Evolutionary conservation across 1,140 invertebrate genomes (phyloP), one percentile per base, ranked within the genome.

Genomic region (Drosophila dunni): DNA sequence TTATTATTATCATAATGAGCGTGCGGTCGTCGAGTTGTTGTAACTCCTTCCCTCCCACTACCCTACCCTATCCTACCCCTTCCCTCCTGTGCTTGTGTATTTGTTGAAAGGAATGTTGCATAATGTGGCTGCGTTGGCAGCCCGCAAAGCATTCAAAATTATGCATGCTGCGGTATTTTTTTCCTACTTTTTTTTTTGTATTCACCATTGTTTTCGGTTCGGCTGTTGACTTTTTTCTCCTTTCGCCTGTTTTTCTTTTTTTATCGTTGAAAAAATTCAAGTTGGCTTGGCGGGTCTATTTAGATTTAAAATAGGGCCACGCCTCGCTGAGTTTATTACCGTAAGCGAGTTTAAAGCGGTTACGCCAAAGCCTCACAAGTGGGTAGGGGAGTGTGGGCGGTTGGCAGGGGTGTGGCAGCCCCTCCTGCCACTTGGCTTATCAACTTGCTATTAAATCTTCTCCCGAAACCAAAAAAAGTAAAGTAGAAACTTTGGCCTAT

Each of bases 1-100:
- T 79, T 83, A 80, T 88, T 88, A 88, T 88, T 88, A 88, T 89
- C 83, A 89, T 88, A 88, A 88, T 88, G 83, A 83, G 77, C 63
- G 66, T 66, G 75, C 53, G 75, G 78, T 75, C 67, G 61, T 75
- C 67, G 61, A 57, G 67, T 70, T 51, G 40, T 10, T 48, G 56
- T 42, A 42, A 42, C 38, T 42, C 7, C 20, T 15, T 15, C 11
- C 29, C 20, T 11, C 20, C 44, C 13, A 8, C 29, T 54, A 13
- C 40, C 29, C 20, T 45, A 9, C 36, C 5, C 11, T 40, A 0
- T 46, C 3, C 33, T 24, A 20, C 6, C 40, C 42, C 54, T 24
- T 24, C 50, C 7, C 20, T 33, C 24, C 11, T n/a, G 42, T 58
- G 34, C 57, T 33, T 64, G 8, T 78, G 70, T 78, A 58, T 75